phyloP scores from a whole-genome alignment of 2,113 vertebrate species.

The Nematolebias whitei region DNA sequence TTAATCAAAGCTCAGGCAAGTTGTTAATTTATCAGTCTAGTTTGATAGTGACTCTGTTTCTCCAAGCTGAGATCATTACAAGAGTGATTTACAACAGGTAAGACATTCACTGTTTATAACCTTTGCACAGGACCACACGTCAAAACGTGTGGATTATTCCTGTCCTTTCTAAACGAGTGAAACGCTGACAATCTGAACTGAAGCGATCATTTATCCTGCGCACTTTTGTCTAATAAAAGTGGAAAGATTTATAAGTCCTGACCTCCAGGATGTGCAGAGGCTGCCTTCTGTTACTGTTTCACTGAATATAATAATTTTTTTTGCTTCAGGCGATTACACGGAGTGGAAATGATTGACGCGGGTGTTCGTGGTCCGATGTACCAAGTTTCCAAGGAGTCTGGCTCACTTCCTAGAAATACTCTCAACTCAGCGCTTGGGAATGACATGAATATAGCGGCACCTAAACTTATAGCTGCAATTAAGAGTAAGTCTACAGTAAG shows the following conservation, averaged over 20 bases:
- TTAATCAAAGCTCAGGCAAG: no score
- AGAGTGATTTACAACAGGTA: no score
- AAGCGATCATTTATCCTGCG: neutral
- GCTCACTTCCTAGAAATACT: conserved; percentile 14
- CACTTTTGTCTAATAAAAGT: neutral
- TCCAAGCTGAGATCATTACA: no score
- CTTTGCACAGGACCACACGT: no score
- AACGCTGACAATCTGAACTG: neutral
- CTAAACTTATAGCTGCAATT: conserved; percentile 3
- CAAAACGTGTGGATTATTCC: no score
- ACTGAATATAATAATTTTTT: conserved; percentile 43
- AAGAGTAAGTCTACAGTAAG: neutral
- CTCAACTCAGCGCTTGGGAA: conserved; percentile 78
- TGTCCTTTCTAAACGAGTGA: neutral
- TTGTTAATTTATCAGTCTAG: no score
- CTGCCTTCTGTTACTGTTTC: conserved; percentile 19
- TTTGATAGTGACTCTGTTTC: no score
- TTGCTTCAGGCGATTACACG: conserved; percentile 22
- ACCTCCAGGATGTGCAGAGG: conserved; percentile 10
- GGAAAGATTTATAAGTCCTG: conserved; percentile 1
- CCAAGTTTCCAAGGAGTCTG: conserved; percentile 30
- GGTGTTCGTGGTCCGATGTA: neutral
- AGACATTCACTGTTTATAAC: no score
- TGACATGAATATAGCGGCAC: conserved; percentile 63
- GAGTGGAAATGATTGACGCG: conserved; percentile 20